Evolutionary conservation across 2,113 vertebrate species (phyloP).

Genomic region (Channa maculata): DNA sequence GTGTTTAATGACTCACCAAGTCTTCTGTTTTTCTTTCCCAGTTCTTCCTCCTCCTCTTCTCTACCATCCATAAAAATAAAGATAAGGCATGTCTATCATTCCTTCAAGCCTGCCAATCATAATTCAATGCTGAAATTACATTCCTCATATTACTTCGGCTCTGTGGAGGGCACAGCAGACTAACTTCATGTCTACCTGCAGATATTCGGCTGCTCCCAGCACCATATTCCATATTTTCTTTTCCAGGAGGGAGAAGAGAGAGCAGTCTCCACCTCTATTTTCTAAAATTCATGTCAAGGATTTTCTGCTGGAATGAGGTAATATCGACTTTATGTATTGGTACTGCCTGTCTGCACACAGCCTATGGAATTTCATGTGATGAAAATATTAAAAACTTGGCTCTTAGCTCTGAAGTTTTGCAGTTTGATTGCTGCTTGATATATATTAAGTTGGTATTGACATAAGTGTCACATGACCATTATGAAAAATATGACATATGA

Average conservation of each 20-base stretch:
- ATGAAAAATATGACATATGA: too few relatives aligned
- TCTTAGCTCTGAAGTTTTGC: conserved; percentile 3
- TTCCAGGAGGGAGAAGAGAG: conserved; percentile 10
- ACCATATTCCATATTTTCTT: conserved; percentile 17
- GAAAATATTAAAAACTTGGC: not conserved
- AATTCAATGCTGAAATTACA: conserved; percentile 61
- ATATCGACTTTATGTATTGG: not conserved
- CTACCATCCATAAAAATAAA: conserved; percentile 40
- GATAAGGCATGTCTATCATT: conserved; percentile 69
- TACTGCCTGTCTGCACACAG: not conserved
- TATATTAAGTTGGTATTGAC: not conserved
- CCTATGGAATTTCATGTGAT: not conserved
- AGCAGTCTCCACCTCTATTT: conserved; percentile 10
- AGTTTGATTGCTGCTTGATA: not conserved
- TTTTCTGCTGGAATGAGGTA: conserved; percentile 14
- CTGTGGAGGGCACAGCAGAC: conserved; percentile 17
- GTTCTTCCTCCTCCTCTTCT: conserved; percentile 21
- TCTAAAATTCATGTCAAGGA: conserved; percentile 22
- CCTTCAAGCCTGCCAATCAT: conserved; percentile 67
- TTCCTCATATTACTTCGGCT: conserved; percentile 13
- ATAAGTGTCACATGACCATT: too few relatives aligned
- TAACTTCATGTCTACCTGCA: conserved; percentile 22
- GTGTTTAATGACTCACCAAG: conserved; percentile 62
- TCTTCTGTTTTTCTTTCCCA: conserved; percentile 5
- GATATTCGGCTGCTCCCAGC: conserved; percentile 17